These are phyloP conservation scores for Coreoperca whiteheadi DNA, from an alignment of 2,113 vertebrate species.

Conservation along the genomic window DNA sequence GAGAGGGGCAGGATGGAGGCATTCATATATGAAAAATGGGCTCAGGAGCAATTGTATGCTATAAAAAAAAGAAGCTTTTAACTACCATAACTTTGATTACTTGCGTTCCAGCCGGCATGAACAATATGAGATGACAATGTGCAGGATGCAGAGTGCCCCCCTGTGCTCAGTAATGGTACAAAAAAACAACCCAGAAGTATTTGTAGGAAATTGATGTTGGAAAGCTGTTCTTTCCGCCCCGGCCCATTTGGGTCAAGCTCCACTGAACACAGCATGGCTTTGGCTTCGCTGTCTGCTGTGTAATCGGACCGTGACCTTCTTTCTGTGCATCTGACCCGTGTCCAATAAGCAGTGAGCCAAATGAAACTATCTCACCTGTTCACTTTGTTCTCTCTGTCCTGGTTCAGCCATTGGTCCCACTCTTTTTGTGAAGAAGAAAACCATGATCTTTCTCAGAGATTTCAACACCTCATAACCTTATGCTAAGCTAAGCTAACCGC, in stretches of 20 bases:
- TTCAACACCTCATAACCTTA: background rate
- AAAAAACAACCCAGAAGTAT: background rate
- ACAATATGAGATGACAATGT: background rate
- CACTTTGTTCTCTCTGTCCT: slow-evolving; percentile 45
- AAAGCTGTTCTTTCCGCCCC: slow-evolving; percentile 17
- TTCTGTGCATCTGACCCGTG: slow-evolving; percentile 67
- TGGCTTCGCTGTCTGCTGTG: slow-evolving; percentile 59
- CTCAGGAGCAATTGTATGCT: background rate
- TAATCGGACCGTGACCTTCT: slow-evolving; percentile 67
- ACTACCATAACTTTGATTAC: background rate
- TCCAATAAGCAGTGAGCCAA: slow-evolving; percentile 64
- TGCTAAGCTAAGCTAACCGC: background rate
- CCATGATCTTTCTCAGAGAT: slow-evolving; percentile 3
- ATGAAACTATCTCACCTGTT: slow-evolving; percentile 69
- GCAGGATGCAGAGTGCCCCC: slow-evolving; percentile 51
- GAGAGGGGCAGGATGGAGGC: background rate
- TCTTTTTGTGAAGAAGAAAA: slow-evolving; percentile 13
- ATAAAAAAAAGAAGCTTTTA: background rate
- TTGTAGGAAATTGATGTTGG: background rate
- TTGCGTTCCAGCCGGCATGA: background rate
- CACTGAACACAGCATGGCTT: slow-evolving; percentile 63
- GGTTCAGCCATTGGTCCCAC: background rate
- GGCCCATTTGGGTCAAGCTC: slow-evolving; percentile 34
- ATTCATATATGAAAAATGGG: background rate
- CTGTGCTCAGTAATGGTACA: slow-evolving; percentile 24